Percentiles rank a stretch among this genome's conserved stretches.
Conservation (phyloP, 2,888 invertebrate genomes). For the Philopedon plagiatum region DNA sequence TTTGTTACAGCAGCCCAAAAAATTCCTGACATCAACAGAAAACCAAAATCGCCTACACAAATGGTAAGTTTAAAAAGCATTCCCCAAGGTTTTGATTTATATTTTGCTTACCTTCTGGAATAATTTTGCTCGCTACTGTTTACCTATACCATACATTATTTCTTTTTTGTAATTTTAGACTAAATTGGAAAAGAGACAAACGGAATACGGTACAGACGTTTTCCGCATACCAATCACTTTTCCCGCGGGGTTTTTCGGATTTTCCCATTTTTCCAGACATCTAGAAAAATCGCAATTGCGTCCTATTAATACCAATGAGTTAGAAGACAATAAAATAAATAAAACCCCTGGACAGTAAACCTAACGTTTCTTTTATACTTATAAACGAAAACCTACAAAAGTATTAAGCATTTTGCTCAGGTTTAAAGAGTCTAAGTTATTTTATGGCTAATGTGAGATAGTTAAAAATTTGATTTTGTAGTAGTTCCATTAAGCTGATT, state of each 20-base stretch:
- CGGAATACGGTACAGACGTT: slow-evolving; percentile 33
- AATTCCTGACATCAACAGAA: slow-evolving; percentile 72
- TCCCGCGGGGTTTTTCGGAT: slow-evolving; percentile 23
- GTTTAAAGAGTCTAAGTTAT: no score
- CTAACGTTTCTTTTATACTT: neutral
- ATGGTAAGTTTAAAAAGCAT: slow-evolving; percentile 80
- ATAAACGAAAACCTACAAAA: no score
- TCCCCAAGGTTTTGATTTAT: neutral
- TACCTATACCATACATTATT: slow-evolving; percentile 10
- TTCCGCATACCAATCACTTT: slow-evolving; percentile 34
- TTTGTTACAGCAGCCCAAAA: slow-evolving; percentile 76
- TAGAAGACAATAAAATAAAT: slow-evolving; percentile 4
- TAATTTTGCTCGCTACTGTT: neutral
- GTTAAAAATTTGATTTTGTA: no score
- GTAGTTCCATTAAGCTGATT: no score
- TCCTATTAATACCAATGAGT: slow-evolving; percentile 39
- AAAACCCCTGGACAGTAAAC: neutral
- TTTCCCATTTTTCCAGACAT: slow-evolving; percentile 33
- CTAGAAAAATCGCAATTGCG: slow-evolving; percentile 25
- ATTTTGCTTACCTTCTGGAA: neutral
- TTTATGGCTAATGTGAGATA: no score
- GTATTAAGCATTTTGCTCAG: no score
- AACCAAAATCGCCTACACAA: slow-evolving; percentile 91
- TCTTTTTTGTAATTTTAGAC: slow-evolving; percentile 12
- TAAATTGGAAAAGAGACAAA: slow-evolving; percentile 33